phyloP scores from a whole-genome alignment of 2,888 invertebrate genomes.

The Leucozona laternaria region DNA sequence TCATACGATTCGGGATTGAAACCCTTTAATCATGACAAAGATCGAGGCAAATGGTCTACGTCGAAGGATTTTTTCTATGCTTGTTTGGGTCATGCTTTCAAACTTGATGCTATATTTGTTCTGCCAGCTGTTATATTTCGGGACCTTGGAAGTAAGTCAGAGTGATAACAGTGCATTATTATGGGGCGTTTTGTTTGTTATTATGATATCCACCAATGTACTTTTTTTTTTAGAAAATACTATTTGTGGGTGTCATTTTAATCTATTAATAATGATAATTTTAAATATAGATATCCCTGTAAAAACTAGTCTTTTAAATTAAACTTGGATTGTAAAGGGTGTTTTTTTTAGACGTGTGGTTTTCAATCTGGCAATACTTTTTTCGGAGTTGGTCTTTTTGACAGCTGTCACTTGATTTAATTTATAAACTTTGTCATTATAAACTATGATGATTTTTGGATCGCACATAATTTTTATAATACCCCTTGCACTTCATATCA shows the following conservation, averaged over 20 bases:
- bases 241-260: background rate
- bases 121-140: slow-evolving; percentile 84
- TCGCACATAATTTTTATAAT: no score
- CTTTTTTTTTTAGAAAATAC: background rate
- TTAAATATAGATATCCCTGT: no score
- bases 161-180: background rate
- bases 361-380: no score
- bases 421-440: no score
- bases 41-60: slow-evolving; percentile 88
- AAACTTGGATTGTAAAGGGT: no score
- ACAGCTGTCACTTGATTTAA: no score
- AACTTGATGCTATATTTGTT: slow-evolving; percentile 91
- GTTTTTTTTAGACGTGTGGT: no score
- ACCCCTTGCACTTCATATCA: no score
- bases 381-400: no score
- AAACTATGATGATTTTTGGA: no score
- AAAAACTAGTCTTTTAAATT: no score
- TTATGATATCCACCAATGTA: background rate
- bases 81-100: slow-evolving; percentile 92
- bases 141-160: slow-evolving; percentile 79
- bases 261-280: background rate
- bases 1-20: slow-evolving; percentile 80
- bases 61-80: slow-evolving; percentile 91
- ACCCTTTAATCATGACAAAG: slow-evolving; percentile 80
- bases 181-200: slow-evolving; percentile 8